A percentile compares a stretch with the other conserved stretches of the same genome.
These are phyloP conservation scores for Conus canariensis DNA, from an alignment of 2,888 invertebrate genomes.

Conservation along the genomic window DNA sequence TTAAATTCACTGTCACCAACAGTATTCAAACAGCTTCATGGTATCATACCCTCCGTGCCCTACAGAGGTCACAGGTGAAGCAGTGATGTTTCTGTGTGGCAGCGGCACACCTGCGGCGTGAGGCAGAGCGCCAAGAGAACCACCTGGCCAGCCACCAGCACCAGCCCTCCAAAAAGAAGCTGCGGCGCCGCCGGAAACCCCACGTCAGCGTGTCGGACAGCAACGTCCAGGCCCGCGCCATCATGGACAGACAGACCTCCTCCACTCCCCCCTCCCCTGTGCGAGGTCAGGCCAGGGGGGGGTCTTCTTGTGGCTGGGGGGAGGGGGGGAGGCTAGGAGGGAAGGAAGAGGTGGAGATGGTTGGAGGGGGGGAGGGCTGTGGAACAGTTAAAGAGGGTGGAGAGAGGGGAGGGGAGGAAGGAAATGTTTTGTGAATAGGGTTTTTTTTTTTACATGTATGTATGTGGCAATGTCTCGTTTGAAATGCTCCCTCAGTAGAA, in stretches of 20 bases:
- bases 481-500: no score
- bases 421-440: no score
- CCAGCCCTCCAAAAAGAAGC: conserved; percentile 53
- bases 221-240: conserved; percentile 38
- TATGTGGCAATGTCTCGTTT: no score
- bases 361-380: neutral
- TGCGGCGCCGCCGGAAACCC: conserved; percentile 51
- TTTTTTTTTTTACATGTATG: no score
- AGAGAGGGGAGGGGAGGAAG: neutral
- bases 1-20: no score
- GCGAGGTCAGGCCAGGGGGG: conserved; percentile 52
- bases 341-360: neutral
- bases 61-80: no score
- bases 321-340: neutral
- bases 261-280: conserved; percentile 62
- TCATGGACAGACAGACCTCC: conserved; percentile 39
- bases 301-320: no score
- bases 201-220: conserved; percentile 47
- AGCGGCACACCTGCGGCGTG: conserved; percentile 57
- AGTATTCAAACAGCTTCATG: no score
- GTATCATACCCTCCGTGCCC: no score
- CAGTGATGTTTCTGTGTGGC: neutral
- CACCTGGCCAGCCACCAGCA: conserved; percentile 46
- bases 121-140: conserved; percentile 54
- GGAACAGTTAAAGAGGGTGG: neutral